Evolutionary conservation across 2,888 invertebrate genomes (phyloP).

Genomic region (Synergus japonicus): DNA sequence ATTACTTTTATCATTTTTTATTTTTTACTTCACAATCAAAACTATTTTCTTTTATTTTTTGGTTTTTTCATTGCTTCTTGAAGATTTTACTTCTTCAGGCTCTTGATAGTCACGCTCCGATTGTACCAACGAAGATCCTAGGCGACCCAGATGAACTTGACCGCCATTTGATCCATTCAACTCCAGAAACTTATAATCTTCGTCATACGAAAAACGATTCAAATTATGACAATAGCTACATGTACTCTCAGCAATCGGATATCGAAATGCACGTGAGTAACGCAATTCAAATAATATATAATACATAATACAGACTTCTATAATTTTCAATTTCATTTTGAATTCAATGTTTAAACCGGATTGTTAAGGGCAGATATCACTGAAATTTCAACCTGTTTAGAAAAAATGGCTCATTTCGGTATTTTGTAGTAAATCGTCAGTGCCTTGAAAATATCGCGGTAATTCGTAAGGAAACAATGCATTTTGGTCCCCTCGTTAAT

Average conservation of each 20-base stretch:
- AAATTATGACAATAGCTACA: conserved; percentile 77
- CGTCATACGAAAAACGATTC: conserved; percentile 66
- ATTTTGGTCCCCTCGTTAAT: too few relatives aligned
- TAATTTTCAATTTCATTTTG: too few relatives aligned
- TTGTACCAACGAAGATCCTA: conserved; percentile 94
- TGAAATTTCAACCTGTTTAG: too few relatives aligned
- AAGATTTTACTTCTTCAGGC: conserved; percentile 76
- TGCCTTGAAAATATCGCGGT: neutral
- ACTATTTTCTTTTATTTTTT: neutral
- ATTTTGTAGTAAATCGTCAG: too few relatives aligned
- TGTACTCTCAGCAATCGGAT: conserved; percentile 79
- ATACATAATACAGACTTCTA: too few relatives aligned
- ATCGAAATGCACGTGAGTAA: conserved; percentile 79
- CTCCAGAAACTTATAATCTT: conserved; percentile 80
- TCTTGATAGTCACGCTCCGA: conserved; percentile 88
- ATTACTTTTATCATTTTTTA: neutral
- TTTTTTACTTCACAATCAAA: neutral
- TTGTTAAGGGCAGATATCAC: too few relatives aligned
- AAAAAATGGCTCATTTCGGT: too few relatives aligned
- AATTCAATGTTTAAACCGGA: too few relatives aligned
- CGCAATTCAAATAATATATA: neutral
- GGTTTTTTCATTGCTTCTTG: conserved; percentile 6
- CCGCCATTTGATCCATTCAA: conserved; percentile 90
- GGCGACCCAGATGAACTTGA: conserved; percentile 93
- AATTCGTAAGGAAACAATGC: too few relatives aligned